Base-by-base conservation (phyloP, 1,140 invertebrate genomes). In the Drosophila mojavensis region DNA sequence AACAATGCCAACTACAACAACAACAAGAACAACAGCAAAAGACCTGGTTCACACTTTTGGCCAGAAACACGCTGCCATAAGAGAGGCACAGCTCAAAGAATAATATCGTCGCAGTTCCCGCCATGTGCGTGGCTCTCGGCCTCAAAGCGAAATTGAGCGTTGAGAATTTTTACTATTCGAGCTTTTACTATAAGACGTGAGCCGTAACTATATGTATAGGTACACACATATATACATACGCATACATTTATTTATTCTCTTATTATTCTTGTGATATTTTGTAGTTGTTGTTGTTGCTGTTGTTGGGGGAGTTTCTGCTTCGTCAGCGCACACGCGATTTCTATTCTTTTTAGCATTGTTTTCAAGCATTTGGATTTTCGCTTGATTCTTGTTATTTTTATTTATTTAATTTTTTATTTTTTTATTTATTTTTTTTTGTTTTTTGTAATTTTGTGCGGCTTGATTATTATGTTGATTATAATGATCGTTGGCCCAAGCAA, bases 251-350 rank as follows among this genome's bases (percentile, higher is more conserved):
- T n/a, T 5, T 50, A 26, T 26, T 53, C 43, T 47, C 17, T 17
- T 47, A 11, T 41, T 41, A 26, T 36, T 55, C 11, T 41, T 51
- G 7, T 5, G 28, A 33, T 33, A 33, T 33, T 33, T 33, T 33
- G 4, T 33, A n/a, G n/a, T n/a, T n/a, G n/a, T n/a, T 1, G 1
- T 20, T 1, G 20, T 20, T 20, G 20, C 20, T 33, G 33, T 43
- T 54, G 36, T 36, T 64, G 59, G 45, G 55, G 66, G 67, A 70
- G 67, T 88, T 86, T 83, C 53, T 86, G 83, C 83, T 86, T 76
- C 76, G 83, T 86, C 83, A 86, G 68, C 79, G 83, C 71, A 76
- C 79, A 86, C 72, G 83, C 72, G 75, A 79, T 83, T 84, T 84
- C 55, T 82, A 66, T 55, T 63, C 41, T 55, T 56, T 45, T 56